phyloP scores from a whole-genome alignment of 2,888 invertebrate genomes.

The Lagria hirta region DNA sequence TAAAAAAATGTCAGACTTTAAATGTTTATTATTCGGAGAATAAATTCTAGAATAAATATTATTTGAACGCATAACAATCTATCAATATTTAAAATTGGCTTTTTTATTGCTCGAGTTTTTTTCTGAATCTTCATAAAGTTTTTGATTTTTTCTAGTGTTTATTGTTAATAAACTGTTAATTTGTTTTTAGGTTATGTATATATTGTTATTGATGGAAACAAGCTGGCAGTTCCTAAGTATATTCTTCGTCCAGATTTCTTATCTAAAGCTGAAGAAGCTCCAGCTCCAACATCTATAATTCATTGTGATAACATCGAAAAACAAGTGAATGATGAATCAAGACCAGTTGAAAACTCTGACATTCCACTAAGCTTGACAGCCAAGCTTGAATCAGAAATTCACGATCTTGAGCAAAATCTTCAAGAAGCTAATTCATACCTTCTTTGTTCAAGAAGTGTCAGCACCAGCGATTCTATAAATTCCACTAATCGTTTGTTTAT shows the following conservation, averaged over 20 bases:
- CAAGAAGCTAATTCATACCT: no score
- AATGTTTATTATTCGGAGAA: neutral
- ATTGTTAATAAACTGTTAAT: conserved; percentile 10
- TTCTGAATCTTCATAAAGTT: no score
- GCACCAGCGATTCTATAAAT: no score
- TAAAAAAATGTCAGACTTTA: no score
- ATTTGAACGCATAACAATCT: no score
- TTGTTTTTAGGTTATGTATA: conserved; percentile 46
- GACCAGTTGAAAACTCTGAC: no score
- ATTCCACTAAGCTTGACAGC: neutral
- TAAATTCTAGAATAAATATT: no score
- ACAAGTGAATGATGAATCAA: no score
- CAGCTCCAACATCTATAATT: no score
- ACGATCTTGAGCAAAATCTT: neutral
- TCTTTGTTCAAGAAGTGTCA: no score
- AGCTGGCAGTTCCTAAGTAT: conserved; percentile 46
- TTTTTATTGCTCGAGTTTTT: no score
- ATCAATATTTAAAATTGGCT: no score
- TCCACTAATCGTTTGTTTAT: conserved; percentile 38
- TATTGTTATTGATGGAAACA: conserved; percentile 45
- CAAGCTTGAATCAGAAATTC: neutral
- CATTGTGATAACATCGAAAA: neutral
- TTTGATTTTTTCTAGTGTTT: conserved; percentile 1
- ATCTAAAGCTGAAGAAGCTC: conserved; percentile 38
- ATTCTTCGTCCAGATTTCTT: conserved; percentile 45